Conservation (phyloP, 2,113 vertebrate species). For the Sarotherodon lohbergeri region DNA sequence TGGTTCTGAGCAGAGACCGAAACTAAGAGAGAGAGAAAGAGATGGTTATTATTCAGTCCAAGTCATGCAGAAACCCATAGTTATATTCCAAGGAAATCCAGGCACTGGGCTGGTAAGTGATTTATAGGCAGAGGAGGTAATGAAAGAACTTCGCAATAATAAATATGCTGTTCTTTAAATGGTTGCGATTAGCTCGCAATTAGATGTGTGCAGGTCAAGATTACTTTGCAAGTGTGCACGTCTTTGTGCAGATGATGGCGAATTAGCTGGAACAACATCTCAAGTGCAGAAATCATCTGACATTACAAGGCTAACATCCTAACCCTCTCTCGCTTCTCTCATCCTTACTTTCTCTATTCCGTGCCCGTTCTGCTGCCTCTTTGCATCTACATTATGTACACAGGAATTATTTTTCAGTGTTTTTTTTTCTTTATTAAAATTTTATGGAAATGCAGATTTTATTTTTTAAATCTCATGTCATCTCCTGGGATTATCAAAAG, state of each 20-base stretch:
- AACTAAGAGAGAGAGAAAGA: background rate
- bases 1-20: background rate
- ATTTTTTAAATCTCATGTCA: background rate
- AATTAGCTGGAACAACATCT: background rate
- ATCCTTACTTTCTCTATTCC: background rate
- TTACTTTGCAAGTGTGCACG: background rate
- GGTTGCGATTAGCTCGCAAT: background rate
- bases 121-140: background rate
- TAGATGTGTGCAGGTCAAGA: background rate
- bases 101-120: background rate
- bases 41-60: background rate
- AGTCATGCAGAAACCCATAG: background rate
- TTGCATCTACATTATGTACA: background rate
- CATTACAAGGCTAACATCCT: background rate
- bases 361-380: background rate
- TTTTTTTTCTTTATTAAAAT: background rate
- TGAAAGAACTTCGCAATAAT: background rate
- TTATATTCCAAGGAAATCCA: background rate
- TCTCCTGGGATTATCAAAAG: background rate
- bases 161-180: background rate
- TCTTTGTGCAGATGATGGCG: background rate
- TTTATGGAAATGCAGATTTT: background rate
- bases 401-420: background rate
- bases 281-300: background rate
- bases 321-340: background rate